These are phyloP conservation scores for Anastrepha obliqua DNA, from an alignment of 1,140 invertebrate species.

Conservation along the genomic window DNA sequence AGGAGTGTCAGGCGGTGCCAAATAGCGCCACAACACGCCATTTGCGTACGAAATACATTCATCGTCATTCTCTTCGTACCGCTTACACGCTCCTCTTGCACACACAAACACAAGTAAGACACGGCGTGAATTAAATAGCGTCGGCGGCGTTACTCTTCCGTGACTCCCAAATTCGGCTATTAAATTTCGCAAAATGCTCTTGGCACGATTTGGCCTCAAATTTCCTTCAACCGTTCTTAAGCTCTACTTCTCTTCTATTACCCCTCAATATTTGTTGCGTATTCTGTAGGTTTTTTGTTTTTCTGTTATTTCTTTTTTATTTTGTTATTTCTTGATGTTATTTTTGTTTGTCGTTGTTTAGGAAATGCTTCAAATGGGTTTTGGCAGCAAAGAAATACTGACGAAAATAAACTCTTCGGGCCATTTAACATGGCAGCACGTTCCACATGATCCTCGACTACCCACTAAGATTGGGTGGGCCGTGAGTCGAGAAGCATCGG, in stretches of 20 bases:
- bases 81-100: background rate
- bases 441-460: background rate
- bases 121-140: slow-evolving; percentile 10
- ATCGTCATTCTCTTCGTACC: background rate
- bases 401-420: background rate
- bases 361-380: slow-evolving; percentile 35
- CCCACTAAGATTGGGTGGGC: background rate
- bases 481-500: too few relatives aligned
- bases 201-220: background rate
- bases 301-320: background rate
- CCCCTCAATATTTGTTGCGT: background rate
- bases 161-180: slow-evolving; percentile 9
- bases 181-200: slow-evolving; percentile 48
- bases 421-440: background rate
- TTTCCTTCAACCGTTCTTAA: background rate
- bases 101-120: background rate
- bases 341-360: slow-evolving; percentile 15
- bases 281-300: background rate
- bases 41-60: slow-evolving; percentile 58
- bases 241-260: background rate
- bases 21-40: slow-evolving; percentile 69
- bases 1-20: slow-evolving; percentile 29
- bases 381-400: background rate
- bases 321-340: background rate
- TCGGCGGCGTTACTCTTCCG: background rate